These are phyloP conservation scores for Lutraria lutraria DNA, from an alignment of 2,888 invertebrate genomes.

Conservation along the genomic window DNA sequence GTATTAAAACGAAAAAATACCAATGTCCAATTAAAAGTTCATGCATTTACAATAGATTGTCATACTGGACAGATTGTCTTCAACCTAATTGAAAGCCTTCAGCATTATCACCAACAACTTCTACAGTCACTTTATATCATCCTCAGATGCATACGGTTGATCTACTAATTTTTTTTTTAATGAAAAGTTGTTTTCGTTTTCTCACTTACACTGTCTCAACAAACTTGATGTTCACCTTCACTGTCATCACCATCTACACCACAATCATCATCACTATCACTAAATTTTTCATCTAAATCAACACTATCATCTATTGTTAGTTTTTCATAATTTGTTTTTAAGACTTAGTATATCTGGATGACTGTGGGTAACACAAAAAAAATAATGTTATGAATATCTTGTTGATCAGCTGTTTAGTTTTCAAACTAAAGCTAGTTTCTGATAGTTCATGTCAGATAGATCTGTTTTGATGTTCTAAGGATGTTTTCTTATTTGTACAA, in stretches of 20 bases:
- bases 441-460: not conserved
- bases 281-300: not conserved
- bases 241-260: conserved; percentile 1
- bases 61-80: too few relatives aligned
- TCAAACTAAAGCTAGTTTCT: not conserved
- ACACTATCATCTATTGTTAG: not conserved
- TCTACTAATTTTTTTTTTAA: too few relatives aligned
- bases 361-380: too few relatives aligned
- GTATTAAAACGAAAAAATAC: too few relatives aligned
- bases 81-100: not conserved
- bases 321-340: conserved; percentile 2
- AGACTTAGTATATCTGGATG: too few relatives aligned
- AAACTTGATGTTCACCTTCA: not conserved
- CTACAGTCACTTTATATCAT: not conserved
- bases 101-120: not conserved
- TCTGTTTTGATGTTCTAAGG: not conserved
- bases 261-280: not conserved
- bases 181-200: too few relatives aligned
- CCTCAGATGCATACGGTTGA: too few relatives aligned
- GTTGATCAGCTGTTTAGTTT: not conserved
- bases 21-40: too few relatives aligned
- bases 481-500: not conserved
- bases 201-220: not conserved
- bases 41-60: too few relatives aligned
- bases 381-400: not conserved